Evolutionary conservation across 2,888 invertebrate species (phyloP).

Genomic region (Scaeva pyrastri): DNA sequence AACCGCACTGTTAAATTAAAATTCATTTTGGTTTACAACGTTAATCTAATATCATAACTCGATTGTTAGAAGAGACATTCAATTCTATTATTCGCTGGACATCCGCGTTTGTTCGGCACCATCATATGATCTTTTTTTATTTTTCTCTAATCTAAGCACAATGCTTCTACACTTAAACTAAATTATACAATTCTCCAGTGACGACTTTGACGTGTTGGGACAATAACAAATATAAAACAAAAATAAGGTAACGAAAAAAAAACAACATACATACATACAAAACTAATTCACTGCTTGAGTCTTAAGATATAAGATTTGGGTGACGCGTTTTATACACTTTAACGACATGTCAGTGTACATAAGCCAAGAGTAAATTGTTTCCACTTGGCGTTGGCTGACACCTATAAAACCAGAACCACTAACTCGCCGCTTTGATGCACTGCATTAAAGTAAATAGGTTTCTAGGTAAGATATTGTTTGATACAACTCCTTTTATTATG

Average conservation of each 20-base stretch:
- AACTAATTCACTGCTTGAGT: slow-evolving; percentile 61
- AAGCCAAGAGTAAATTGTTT: slow-evolving; percentile 1
- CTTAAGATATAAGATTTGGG: slow-evolving; percentile 10
- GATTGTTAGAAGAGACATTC: slow-evolving; percentile 74
- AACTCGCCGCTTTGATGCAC: neutral
- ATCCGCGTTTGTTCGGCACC: slow-evolving; percentile 75
- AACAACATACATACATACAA: slow-evolving; percentile 34
- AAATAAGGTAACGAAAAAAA: slow-evolving; percentile 34
- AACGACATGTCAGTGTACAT: slow-evolving; percentile 26
- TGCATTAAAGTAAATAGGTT: slow-evolving; percentile 43
- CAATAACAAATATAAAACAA: slow-evolving; percentile 44
- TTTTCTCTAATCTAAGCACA: slow-evolving; percentile 68
- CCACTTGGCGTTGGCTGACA: slow-evolving; percentile 13
- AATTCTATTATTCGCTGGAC: slow-evolving; percentile 70
- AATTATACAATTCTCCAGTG: slow-evolving; percentile 62
- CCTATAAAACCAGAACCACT: slow-evolving; percentile 20
- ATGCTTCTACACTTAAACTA: slow-evolving; percentile 72
- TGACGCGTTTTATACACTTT: slow-evolving; percentile 21
- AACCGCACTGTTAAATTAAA: slow-evolving; percentile 45
- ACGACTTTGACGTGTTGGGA: slow-evolving; percentile 41
- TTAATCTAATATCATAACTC: slow-evolving; percentile 75
- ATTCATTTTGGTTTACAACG: slow-evolving; percentile 47
- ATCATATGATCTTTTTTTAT: slow-evolving; percentile 50
- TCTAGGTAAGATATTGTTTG: slow-evolving; percentile 48
- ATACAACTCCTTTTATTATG: neutral